Base-by-base conservation (phyloP, 2,888 invertebrate species). In the Lasioglossum figueresi region DNA sequence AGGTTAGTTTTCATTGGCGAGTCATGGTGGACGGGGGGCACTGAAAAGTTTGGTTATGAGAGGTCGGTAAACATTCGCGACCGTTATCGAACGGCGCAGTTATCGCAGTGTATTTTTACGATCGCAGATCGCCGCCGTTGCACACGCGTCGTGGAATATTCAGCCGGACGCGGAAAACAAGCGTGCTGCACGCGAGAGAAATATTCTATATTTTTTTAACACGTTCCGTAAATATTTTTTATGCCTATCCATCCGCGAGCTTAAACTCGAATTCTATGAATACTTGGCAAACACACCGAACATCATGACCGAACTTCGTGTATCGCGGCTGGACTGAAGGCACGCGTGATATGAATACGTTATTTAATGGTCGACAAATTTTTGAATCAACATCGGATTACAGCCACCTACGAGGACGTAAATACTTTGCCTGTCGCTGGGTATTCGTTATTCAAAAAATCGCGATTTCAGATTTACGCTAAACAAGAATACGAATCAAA, bases 1-100 rank as follows among this genome's bases (percentile, higher is more conserved):
- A 78, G 88, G 89, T 89, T 87, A 88, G 83, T 82, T 85, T 79
- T 85, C 88, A 86, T 86, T 71, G 81, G 75, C 80, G 78, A 43
- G 56, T 52, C 59, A 71, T 56, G 76, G 66, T 63, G 71, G 70
- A 37, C 16, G 66, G 1, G 31, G 37, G 75, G 72, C 56, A 78
- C 80, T 76, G 76, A 84, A 85, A 85, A 37, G 85, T 85, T 89
- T 89, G 87, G 88, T 89, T 87, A 87, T 76, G 82, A 37, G 68
- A 76, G 56, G 68, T 82, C 66, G 78, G 78, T 76, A 83, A 88
- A 88, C 85, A 85, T 85, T 83, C 79, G 81, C 81, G 82, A 79
- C 79, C 76, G 85, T 75, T 79, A 83, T 81, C 81, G 59, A 19
- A 76, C 45, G 84, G 79, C 72, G 79, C 84, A 84, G 82, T 84